Percentiles rank a stretch among this genome's conserved stretches.
phyloP scores from a whole-genome alignment of 2,797 vertebrate species.

The Melopsittacus undulatus region DNA sequence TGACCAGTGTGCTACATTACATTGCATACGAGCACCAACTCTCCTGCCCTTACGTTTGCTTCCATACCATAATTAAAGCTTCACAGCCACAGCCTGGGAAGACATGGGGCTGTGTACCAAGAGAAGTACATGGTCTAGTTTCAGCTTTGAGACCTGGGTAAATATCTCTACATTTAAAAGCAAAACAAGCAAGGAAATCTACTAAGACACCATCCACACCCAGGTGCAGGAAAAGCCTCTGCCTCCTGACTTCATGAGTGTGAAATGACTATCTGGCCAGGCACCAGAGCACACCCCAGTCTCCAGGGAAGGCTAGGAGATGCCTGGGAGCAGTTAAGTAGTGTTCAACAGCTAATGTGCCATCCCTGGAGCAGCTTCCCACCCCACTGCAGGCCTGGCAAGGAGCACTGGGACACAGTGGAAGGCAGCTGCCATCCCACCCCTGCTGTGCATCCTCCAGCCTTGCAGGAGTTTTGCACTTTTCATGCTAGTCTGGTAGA shows the following conservation, averaged over 20 bases:
- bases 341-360: rapidly evolving
- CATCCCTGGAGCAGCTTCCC: neutral
- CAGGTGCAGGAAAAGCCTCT: neutral
- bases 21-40: neutral
- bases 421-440: rapidly evolving
- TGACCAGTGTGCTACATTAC: rapidly evolving
- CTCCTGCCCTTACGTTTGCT: neutral
- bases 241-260: neutral
- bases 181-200: neutral
- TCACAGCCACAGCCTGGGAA: rapidly evolving
- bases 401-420: neutral
- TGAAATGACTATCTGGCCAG: neutral
- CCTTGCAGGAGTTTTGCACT: neutral
- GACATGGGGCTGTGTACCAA: rapidly evolving
- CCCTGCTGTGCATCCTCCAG: neutral
- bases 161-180: neutral
- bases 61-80: neutral
- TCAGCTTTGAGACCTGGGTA: neutral
- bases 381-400: neutral
- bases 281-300: neutral
- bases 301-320: neutral
- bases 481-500: neutral
- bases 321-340: neutral
- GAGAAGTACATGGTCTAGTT: neutral
- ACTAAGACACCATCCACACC: neutral